These are phyloP conservation scores for Diorhabda elongata DNA, from an alignment of 1,140 invertebrate genomes.

Conservation along the genomic window DNA sequence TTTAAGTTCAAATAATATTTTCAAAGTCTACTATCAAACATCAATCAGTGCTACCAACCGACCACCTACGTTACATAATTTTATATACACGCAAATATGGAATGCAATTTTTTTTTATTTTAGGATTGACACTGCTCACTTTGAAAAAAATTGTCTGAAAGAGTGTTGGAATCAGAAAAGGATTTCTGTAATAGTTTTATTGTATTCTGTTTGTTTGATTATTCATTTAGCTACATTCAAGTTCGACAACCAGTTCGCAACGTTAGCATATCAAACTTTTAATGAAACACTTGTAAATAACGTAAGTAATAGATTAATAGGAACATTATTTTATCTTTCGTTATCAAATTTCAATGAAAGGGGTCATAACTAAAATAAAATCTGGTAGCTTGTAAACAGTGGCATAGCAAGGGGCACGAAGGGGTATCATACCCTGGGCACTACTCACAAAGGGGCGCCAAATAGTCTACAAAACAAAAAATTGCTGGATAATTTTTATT, in stretches of 20 bases:
- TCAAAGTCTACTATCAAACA: no score
- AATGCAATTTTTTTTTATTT: conserved; percentile 22
- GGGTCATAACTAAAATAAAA: no score
- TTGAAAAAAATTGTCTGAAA: conserved; percentile 30
- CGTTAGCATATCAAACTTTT: neutral
- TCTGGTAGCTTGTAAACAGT: no score
- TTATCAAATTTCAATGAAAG: no score
- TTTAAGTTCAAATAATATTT: no score
- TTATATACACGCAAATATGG: no score
- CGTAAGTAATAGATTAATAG: neutral
- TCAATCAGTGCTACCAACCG: no score
- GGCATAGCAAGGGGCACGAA: neutral
- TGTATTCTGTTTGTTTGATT: conserved; percentile 39
- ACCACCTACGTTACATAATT: no score
- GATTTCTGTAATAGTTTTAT: conserved; percentile 38
- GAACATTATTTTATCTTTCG: no score
- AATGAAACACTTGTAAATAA: neutral
- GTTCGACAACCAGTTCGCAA: conserved; percentile 41
- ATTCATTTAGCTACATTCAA: conserved; percentile 40
- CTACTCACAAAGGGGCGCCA: neutral
- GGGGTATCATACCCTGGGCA: neutral
- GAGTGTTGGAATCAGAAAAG: conserved; percentile 39
- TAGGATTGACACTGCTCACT: conserved; percentile 43
- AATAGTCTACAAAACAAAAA: neutral
- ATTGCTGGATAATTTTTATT: neutral